Evolutionary conservation across 35 echinoderm and acorn worm genomes (phyloP).

Genomic region (Ophioderma brevispina): DNA sequence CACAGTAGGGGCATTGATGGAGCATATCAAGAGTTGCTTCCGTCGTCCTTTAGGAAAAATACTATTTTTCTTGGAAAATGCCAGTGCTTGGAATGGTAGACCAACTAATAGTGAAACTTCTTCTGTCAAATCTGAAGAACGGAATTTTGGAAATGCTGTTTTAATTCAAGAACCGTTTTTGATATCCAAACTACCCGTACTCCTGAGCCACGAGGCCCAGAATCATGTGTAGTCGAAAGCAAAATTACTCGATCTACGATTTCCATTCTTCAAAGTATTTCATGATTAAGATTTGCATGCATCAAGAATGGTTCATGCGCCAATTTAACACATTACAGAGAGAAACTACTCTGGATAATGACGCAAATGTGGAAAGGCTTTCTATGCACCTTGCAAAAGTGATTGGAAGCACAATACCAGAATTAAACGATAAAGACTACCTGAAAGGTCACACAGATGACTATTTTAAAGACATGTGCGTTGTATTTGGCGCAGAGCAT

Average conservation of each 20-base stretch:
- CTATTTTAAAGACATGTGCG: too few relatives aligned
- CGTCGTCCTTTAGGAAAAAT: not conserved
- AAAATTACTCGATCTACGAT: not conserved
- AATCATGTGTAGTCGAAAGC: not conserved
- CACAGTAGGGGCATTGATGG: not conserved
- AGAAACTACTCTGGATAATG: too few relatives aligned
- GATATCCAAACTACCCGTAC: not conserved
- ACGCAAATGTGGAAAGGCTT: too few relatives aligned
- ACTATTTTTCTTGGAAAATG: not conserved
- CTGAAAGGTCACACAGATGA: too few relatives aligned
- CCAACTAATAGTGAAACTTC: not conserved
- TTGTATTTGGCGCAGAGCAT: too few relatives aligned
- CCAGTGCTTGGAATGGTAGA: not conserved
- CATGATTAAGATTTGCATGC: not conserved
- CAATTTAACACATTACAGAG: too few relatives aligned
- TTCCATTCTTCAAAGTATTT: not conserved
- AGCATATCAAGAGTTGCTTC: not conserved
- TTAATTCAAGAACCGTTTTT: not conserved
- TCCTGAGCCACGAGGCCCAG: not conserved
- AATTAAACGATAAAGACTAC: too few relatives aligned
- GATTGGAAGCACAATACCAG: too few relatives aligned
- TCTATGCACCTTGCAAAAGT: too few relatives aligned
- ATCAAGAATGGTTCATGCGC: too few relatives aligned
- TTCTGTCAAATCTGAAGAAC: not conserved
- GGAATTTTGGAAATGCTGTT: not conserved